Conservation (phyloP, 1,140 invertebrate genomes). For the Cyclina sinensis region DNA sequence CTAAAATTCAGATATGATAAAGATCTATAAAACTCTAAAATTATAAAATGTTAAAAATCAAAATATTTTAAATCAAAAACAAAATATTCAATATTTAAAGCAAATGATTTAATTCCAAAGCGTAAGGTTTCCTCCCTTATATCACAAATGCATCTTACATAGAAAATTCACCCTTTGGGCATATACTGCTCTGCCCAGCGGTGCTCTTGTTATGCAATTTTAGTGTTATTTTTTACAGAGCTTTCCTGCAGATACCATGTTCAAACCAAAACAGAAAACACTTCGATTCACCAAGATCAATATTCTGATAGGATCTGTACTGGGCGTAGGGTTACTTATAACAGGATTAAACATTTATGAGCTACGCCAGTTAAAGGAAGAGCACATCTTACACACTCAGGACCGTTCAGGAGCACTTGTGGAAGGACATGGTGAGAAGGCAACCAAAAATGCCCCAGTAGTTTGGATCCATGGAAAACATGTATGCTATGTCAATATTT, state of each 20-base stretch:
- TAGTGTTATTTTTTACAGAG: neutral
- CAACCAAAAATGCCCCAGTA: slow-evolving; percentile 25
- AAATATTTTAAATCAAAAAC: too few species aligned
- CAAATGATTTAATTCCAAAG: too few species aligned
- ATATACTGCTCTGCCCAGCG: too few species aligned
- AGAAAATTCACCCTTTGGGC: too few species aligned
- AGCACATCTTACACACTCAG: slow-evolving; percentile 14
- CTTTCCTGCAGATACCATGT: neutral
- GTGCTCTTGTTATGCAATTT: too few species aligned
- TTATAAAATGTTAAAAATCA: too few species aligned
- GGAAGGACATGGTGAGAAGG: slow-evolving; percentile 14
- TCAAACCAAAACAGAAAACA: slow-evolving; percentile 14
- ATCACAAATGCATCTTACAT: too few species aligned
- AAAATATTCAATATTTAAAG: too few species aligned
- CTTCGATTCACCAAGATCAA: slow-evolving; percentile 21
- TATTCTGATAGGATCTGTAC: slow-evolving; percentile 19
- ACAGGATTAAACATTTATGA: slow-evolving; percentile 55
- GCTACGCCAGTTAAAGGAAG: slow-evolving; percentile 53
- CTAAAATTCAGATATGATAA: too few species aligned
- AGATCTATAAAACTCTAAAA: too few species aligned
- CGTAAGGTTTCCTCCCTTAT: too few species aligned
- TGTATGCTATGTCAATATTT: too few species aligned
- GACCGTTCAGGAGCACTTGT: neutral
- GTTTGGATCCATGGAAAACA: slow-evolving; percentile 67
- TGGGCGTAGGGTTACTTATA: slow-evolving; percentile 38